Evolutionary conservation across 2,797 vertebrate species (phyloP), one percentile per base, ranked within the genome.

Genomic region (Sphaeramia orbicularis): DNA sequence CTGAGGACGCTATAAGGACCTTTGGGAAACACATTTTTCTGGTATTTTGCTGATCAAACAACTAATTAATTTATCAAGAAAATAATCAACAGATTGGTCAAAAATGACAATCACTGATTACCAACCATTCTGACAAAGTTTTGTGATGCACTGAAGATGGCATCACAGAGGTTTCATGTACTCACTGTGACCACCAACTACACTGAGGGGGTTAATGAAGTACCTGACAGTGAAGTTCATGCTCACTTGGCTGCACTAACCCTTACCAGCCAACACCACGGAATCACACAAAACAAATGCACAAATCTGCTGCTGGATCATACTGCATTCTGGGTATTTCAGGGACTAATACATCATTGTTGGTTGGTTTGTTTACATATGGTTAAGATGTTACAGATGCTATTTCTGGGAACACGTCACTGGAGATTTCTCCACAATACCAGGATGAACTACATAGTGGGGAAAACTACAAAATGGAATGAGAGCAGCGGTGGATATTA

Each of bases 271-370:
- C 21, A 21, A 47, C 42, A n/a, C 6, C 43, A n/a, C 9, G 10
- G 24, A 69, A 42, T 65, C 18, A 65, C 47, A 57, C 49, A 52
- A 21, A 49, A 21, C n/a, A 37, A 48, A 43, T 45, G 48, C 16
- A 40, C 44, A 59, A 6, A 57, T 32, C 43, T 38, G 27, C 8
- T 4, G 15, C 49, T 42, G 36, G 15, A 43, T 55, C 52, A 60
- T 38, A 35, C 10, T 37, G 62, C 47, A 65, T 71, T 71, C 37
- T 62, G 51, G 65, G 63, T 53, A 64, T 38, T 66, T 66, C 50
- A 45, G 32, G 49, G 16, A 35, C 40, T 14, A 49, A 59, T 24
- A 42, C 53, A 68, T 40, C 49, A 12, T 14, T 53, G 21, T 42
- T 65, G 42, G 51, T 51, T 9, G 32, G 35, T 38, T 58, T 15